Percentiles rank a stretch among this genome's conserved stretches.
These are phyloP conservation scores for Leucoma salicis DNA, from an alignment of 2,888 invertebrate species.

Conservation along the genomic window DNA sequence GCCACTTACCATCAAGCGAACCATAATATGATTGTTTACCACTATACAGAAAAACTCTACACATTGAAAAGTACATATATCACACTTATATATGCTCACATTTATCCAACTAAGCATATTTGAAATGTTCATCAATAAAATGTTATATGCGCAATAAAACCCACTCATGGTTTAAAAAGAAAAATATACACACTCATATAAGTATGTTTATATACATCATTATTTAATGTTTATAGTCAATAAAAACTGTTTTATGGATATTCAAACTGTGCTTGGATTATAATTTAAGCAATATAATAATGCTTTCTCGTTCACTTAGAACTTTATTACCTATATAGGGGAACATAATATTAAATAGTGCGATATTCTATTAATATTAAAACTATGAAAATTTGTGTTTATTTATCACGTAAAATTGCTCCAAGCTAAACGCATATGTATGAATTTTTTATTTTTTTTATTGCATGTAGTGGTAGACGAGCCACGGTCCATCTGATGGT, in stretches of 20 bases:
- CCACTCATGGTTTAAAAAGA: background rate
- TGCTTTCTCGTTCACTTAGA: background rate
- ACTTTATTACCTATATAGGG: background rate
- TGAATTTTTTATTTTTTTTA: too few relatives aligned
- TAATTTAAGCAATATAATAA: slow-evolving; percentile 3
- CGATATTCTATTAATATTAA: too few relatives aligned
- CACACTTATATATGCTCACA: background rate
- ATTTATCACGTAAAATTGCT: too few relatives aligned
- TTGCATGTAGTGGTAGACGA: too few relatives aligned
- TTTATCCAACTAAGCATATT: slow-evolving; percentile 3
- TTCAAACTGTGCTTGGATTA: background rate
- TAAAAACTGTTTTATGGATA: slow-evolving; percentile 10
- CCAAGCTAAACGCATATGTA: too few relatives aligned
- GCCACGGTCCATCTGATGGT: too few relatives aligned
- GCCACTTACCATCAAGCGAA: too few relatives aligned
- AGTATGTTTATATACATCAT: background rate
- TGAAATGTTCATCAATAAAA: slow-evolving; percentile 11
- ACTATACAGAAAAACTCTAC: too few relatives aligned
- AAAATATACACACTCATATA: background rate
- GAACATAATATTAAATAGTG: background rate
- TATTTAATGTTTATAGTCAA: slow-evolving; percentile 8
- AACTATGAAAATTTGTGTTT: too few relatives aligned
- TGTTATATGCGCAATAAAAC: slow-evolving; percentile 6
- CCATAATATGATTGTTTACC: too few relatives aligned
- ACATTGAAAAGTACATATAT: too few relatives aligned